phyloP scores from a whole-genome alignment of 2,888 invertebrate genomes.

The Pterobdella sp. region DNA sequence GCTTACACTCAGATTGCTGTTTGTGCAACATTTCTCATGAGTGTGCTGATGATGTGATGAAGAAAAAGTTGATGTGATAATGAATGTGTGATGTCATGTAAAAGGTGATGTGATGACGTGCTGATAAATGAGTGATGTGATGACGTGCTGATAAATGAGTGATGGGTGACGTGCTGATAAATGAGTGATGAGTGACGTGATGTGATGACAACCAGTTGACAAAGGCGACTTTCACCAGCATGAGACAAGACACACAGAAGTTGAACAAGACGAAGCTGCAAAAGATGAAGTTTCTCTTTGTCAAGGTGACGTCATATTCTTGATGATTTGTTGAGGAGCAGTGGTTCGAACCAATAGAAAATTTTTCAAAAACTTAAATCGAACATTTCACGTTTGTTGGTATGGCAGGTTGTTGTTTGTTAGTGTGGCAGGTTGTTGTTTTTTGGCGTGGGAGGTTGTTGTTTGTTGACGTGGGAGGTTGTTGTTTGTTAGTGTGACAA shows the following conservation, averaged over 20 bases:
- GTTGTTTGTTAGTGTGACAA: neutral
- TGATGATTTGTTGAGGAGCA: too few species aligned
- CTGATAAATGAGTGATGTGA: too few species aligned
- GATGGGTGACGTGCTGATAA: too few species aligned
- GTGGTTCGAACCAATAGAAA: too few species aligned
- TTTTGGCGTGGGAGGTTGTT: neutral
- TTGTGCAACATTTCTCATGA: too few species aligned
- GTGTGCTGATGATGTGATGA: conserved; percentile 1
- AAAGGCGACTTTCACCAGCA: conserved; percentile 2
- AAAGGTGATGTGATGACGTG: too few species aligned
- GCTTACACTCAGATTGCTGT: conserved; percentile 19
- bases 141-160: too few species aligned
- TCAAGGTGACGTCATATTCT: conserved; percentile 5
- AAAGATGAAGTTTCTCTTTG: conserved; percentile 27
- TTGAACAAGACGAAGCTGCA: conserved; percentile 15
- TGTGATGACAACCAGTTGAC: conserved; percentile 11
- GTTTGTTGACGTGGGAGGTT: neutral
- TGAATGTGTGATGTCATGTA: too few species aligned
- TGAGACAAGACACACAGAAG: conserved; percentile 10
- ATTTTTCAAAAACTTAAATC: too few species aligned
- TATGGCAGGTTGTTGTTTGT: neutral
- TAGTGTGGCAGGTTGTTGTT: neutral
- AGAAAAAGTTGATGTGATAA: too few species aligned
- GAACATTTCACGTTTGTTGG: too few species aligned
- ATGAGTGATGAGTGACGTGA: neutral